phyloP scores from a whole-genome alignment of 1,140 invertebrate genomes.

The Pachypeltis micranthus region DNA sequence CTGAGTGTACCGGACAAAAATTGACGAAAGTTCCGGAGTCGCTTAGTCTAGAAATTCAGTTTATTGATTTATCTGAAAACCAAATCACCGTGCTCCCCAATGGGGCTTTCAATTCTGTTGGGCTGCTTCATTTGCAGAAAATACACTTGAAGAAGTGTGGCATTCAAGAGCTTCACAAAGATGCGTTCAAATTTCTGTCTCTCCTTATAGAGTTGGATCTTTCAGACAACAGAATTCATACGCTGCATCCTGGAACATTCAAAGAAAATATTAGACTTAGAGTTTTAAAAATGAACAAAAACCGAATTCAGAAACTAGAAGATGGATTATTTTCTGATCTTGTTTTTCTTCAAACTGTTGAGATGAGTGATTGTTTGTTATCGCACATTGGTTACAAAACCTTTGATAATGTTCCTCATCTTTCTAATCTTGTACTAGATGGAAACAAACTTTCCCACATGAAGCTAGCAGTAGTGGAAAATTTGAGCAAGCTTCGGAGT shows the following conservation, averaged over 20 bases:
- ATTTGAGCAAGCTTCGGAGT: conserved; percentile 52
- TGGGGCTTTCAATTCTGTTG: conserved; percentile 54
- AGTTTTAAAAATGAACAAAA: conserved; percentile 57
- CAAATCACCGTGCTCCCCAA: conserved; percentile 47
- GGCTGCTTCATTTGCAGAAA: conserved; percentile 68
- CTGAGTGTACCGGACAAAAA: conserved; percentile 56
- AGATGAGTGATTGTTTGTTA: conserved; percentile 60
- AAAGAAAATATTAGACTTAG: conserved; percentile 27
- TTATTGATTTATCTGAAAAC: conserved; percentile 62
- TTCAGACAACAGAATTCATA: conserved; percentile 48
- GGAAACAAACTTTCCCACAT: conserved; percentile 52
- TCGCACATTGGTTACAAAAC: conserved; percentile 52
- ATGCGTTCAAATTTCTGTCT: conserved; percentile 60
- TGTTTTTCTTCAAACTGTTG: conserved; percentile 57
- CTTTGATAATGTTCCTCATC: conserved; percentile 52
- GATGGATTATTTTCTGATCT: conserved; percentile 64
- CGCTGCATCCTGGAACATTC: conserved; percentile 25
- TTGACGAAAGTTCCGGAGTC: conserved; percentile 53
- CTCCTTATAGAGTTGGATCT: conserved; percentile 79
- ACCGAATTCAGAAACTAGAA: conserved; percentile 55
- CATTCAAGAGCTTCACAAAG: conserved; percentile 53
- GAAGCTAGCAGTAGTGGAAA: conserved; percentile 44
- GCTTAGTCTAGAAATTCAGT: conserved; percentile 60
- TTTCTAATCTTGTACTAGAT: conserved; percentile 54
- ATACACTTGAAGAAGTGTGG: conserved; percentile 58